Percentiles rank a stretch among this genome's conserved stretches.
phyloP scores from a whole-genome alignment of 2,888 invertebrate species.

The Diaperis boleti region DNA sequence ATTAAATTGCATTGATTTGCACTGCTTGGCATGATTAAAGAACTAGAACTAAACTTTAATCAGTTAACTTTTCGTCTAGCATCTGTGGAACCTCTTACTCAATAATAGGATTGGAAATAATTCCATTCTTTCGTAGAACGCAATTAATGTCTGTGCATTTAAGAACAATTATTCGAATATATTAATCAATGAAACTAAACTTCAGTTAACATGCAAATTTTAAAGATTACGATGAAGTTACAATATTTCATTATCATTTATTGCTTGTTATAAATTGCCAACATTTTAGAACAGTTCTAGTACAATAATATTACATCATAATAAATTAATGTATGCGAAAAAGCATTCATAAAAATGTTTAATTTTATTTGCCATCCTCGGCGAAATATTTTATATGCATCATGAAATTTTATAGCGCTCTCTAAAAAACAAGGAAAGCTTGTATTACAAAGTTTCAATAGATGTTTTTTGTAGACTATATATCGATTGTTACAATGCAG shows the following conservation, averaged over 20 bases:
- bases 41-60: neutral
- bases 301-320: constrained; percentile 22
- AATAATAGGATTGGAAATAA: too few relatives aligned
- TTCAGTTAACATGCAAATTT: neutral
- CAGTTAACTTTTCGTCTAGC: neutral
- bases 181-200: too few relatives aligned
- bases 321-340: constrained; percentile 41
- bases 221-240: neutral
- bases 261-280: too few relatives aligned
- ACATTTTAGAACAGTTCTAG: too few relatives aligned
- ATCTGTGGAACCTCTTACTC: too few relatives aligned
- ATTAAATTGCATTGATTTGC: constrained; percentile 32
- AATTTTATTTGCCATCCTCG: constrained; percentile 42
- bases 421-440: constrained; percentile 5
- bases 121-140: neutral
- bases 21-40: neutral
- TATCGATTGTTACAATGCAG: too few relatives aligned
- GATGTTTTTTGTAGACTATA: neutral
- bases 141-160: neutral
- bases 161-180: too few relatives aligned
- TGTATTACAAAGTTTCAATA: constrained; percentile 21
- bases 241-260: too few relatives aligned
- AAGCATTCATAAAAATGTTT: constrained; percentile 44
- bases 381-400: constrained; percentile 42
- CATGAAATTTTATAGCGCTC: constrained; percentile 34